Base-by-base conservation (phyloP, 2,888 invertebrate genomes). In the Stratiomys singularior region DNA sequence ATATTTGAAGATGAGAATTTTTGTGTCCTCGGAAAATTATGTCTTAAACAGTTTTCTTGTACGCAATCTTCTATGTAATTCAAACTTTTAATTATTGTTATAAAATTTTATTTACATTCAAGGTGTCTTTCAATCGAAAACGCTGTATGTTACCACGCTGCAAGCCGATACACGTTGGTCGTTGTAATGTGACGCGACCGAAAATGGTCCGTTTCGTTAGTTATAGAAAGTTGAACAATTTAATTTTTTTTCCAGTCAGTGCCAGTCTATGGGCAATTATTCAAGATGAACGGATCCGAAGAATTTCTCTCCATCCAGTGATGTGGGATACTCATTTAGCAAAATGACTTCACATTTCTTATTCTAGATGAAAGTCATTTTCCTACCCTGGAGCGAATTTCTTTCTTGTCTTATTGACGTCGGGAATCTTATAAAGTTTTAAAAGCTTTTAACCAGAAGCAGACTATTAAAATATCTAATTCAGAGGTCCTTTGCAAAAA, bases 271-370 rank as follows among this genome's bases (percentile, higher is more conserved):
- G 30, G 69, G 0, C 69, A 69, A 47, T 15, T 7, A 0, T 69
- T 69, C 47, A n/a, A 25, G 44, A 18, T 27, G n/a, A 37, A 23
- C 67, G 21, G 7, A 44, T 23, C 23, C 11, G 13, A 25, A 15
- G 9, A 47, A 69, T 44, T 21, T 37, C 11, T 60, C 47, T 47
- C 47, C 25, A 5, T 25, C 47, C 23, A 1, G 11, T 1, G 1
- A 47, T 69, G 69, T 9, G 25, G 30, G 46, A 46, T 69, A 69
- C 44, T 69, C 23, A 69, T 69, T 69, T 69, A 44, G 11, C 27
- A 21, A 69, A 74, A 74, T 74, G 74, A 74, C 74, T 37, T 60
- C 37, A 60, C 74, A 74, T 74, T 74, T 74, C 37, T 72, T 74
- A 74, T 60, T 60, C 27, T 37, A 21, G 67, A 67, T 67, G 67